Evolutionary conservation across 2,888 invertebrate species (phyloP).

Genomic region (Abrostola triplasia): DNA sequence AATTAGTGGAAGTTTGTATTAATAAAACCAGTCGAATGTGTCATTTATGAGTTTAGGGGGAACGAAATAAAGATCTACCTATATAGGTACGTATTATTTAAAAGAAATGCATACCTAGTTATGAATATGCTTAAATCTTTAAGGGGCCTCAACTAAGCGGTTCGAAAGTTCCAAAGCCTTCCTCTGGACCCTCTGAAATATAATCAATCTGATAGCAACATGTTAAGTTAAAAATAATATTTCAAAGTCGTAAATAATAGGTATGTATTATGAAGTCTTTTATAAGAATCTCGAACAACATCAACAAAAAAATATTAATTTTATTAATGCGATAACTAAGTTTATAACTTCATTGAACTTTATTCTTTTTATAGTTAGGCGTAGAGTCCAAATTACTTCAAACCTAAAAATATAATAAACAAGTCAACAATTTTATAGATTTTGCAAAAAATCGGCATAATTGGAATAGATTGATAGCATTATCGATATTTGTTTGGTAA

Average conservation of each 20-base stretch:
- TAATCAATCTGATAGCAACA: too few relatives aligned
- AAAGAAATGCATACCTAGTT: too few relatives aligned
- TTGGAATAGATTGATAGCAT: conserved; percentile 49
- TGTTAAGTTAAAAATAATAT: too few relatives aligned
- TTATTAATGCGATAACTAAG: not conserved
- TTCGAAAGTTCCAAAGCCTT: too few relatives aligned
- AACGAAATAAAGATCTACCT: not conserved
- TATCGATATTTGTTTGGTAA: conserved; percentile 54
- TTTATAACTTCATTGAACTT: not conserved
- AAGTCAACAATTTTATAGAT: conserved; percentile 25
- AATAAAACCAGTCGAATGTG: conserved; percentile 29
- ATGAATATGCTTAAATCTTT: too few relatives aligned
- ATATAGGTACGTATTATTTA: not conserved
- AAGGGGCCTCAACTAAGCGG: too few relatives aligned
- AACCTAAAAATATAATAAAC: conserved; percentile 7
- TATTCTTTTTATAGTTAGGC: not conserved
- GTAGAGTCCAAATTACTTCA: conserved; percentile 17
- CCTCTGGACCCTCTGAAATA: too few relatives aligned
- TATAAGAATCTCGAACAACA: conserved; percentile 7
- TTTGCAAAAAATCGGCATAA: conserved; percentile 43
- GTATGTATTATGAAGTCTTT: conserved; percentile 4
- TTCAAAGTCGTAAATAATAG: not conserved
- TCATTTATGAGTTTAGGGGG: not conserved
- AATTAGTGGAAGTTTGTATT: conserved; percentile 23
- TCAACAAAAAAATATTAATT: not conserved